phyloP scores from a whole-genome alignment of 2,888 invertebrate species.

The Brenthis ino region DNA sequence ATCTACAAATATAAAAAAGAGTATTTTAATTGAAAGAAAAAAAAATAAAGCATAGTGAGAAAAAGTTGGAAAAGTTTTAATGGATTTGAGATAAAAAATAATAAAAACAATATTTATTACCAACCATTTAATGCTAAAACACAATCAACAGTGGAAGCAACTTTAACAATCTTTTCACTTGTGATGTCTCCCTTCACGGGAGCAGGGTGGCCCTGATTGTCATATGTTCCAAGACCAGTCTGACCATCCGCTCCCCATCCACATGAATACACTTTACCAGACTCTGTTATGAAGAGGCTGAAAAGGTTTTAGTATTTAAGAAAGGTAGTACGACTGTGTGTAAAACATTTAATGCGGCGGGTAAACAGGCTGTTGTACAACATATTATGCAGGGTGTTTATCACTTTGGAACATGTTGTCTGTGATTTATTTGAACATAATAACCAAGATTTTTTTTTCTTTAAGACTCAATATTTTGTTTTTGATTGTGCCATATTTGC shows the following conservation, averaged over 20 bases:
- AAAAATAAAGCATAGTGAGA: too few relatives aligned
- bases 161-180: constrained; percentile 89
- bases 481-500: too few relatives aligned
- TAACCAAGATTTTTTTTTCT: too few relatives aligned
- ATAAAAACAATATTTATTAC: background rate
- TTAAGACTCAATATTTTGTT: too few relatives aligned
- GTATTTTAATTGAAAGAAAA: too few relatives aligned
- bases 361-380: too few relatives aligned
- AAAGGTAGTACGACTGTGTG: too few relatives aligned
- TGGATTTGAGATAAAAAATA: background rate
- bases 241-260: constrained; percentile 98
- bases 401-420: too few relatives aligned
- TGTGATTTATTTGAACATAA: too few relatives aligned
- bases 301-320: constrained; percentile 43
- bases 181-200: constrained; percentile 90
- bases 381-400: too few relatives aligned
- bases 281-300: constrained; percentile 89
- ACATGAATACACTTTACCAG: constrained; percentile 92
- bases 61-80: too few relatives aligned
- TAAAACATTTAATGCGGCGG: too few relatives aligned
- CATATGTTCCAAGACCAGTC: constrained; percentile 89
- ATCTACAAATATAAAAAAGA: constrained; percentile 74
- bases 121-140: constrained; percentile 93
- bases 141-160: constrained; percentile 92
- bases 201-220: constrained; percentile 82